These are phyloP conservation scores for Hylomyscus alleni DNA, from an alignment of 2,797 vertebrate species.

Conservation along the genomic window DNA sequence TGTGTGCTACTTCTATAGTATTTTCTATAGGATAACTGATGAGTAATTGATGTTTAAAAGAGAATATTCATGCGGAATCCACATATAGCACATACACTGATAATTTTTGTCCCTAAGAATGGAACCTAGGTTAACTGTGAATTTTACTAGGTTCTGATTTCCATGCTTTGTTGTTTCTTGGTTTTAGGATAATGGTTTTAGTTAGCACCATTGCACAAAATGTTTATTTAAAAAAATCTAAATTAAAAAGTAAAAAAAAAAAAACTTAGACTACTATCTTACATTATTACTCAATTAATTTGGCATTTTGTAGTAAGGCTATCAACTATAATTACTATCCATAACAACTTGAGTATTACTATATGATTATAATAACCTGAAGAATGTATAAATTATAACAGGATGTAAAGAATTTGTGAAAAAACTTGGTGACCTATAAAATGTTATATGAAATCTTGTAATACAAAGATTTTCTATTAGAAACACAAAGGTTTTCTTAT, in stretches of 20 bases:
- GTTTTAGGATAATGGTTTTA: not conserved
- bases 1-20: not conserved
- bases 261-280: not conserved
- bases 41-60: not conserved
- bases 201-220: not conserved
- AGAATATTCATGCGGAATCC: not conserved
- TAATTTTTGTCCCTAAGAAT: not conserved
- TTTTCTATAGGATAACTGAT: not conserved
- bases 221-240: not conserved
- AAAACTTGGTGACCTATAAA: not conserved
- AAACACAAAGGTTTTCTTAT: not conserved
- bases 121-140: not conserved
- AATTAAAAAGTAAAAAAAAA: not conserved
- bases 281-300: not conserved
- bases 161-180: not conserved
- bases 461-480: not conserved
- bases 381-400: not conserved
- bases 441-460: not conserved
- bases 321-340: not conserved
- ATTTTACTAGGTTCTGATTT: not conserved
- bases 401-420: not conserved
- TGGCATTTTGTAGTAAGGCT: not conserved
- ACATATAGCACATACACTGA: not conserved
- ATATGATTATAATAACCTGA: not conserved
- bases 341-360: not conserved